A percentile compares a stretch with the other conserved stretches of the same genome.
Conservation (phyloP, 2,888 invertebrate species). For the Macrophya alboannulata region DNA sequence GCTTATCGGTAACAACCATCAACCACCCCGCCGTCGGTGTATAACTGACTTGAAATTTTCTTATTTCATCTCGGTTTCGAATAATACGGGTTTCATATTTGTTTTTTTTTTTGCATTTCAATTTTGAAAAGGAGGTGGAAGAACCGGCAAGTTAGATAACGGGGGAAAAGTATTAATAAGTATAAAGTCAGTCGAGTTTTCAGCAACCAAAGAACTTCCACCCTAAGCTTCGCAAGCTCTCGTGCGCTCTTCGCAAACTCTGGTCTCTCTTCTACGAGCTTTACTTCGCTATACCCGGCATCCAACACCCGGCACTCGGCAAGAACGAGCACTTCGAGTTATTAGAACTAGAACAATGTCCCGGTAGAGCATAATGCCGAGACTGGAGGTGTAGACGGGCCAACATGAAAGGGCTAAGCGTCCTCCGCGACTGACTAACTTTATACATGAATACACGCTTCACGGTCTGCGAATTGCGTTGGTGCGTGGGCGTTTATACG, state of each 20-base stretch:
- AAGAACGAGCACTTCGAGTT: constrained; percentile 69
- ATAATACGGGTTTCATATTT: not conserved
- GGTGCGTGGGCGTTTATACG: not conserved
- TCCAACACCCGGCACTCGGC: constrained; percentile 41
- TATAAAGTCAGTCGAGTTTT: constrained; percentile 17
- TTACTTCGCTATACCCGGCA: constrained; percentile 44
- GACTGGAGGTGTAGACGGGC: constrained; percentile 59
- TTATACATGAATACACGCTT: constrained; percentile 30
- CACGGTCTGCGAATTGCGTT: not conserved
- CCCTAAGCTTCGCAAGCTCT: not conserved
- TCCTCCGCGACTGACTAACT: constrained; percentile 43
- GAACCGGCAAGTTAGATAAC: not conserved
- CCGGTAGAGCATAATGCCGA: constrained; percentile 63
- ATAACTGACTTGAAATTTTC: constrained; percentile 21
- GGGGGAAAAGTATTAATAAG: constrained; percentile 40
- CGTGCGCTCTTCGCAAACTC: constrained; percentile 20
- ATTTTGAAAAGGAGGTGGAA: constrained; percentile 8
- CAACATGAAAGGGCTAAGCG: constrained; percentile 55
- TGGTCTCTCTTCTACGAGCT: not conserved
- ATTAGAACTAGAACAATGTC: constrained; percentile 69
- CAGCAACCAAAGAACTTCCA: not conserved
- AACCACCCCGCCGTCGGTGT: not conserved
- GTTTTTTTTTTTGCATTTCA: not conserved
- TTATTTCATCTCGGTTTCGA: constrained; percentile 19
- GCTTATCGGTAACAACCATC: constrained; percentile 42